Conservation (phyloP, 2,797 vertebrate genomes). For the Botia almorhae region DNA sequence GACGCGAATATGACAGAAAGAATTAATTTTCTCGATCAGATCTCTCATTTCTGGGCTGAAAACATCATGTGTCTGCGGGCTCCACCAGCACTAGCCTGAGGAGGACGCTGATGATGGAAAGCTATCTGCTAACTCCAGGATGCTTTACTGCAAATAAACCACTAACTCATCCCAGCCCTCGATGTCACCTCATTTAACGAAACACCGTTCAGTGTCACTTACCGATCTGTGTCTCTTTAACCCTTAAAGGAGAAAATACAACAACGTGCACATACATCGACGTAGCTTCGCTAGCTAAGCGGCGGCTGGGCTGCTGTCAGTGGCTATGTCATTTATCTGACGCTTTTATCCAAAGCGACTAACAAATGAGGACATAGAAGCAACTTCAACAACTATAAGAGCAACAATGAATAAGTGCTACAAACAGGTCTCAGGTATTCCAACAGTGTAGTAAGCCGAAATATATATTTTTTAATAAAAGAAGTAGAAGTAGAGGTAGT, state of each 20-base stretch:
- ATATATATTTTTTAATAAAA: too few relatives aligned
- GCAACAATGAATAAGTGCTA: too few relatives aligned
- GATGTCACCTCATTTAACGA: neutral
- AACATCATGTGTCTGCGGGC: constrained; percentile 11
- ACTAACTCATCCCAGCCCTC: neutral
- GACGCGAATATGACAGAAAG: neutral
- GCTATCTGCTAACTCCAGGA: constrained; percentile 57
- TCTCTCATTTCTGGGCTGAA: neutral
- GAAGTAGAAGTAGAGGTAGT: too few relatives aligned
- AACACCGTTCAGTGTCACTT: neutral
- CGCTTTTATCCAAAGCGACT: too few relatives aligned
- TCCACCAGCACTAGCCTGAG: constrained; percentile 42
- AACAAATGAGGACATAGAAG: too few relatives aligned
- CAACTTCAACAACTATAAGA: too few relatives aligned
- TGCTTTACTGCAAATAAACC: neutral
- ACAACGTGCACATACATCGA: neutral
- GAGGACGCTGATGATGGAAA: constrained; percentile 3
- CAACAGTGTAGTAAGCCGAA: too few relatives aligned
- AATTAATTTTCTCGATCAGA: neutral
- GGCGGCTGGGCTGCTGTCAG: neutral
- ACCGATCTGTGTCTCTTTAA: neutral
- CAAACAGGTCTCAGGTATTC: too few relatives aligned
- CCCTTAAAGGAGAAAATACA: neutral
- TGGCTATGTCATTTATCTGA: neutral
- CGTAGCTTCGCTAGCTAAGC: constrained; percentile 39